Base-by-base conservation (phyloP, 2,888 invertebrate genomes). In the Masnerella sp. region DNA sequence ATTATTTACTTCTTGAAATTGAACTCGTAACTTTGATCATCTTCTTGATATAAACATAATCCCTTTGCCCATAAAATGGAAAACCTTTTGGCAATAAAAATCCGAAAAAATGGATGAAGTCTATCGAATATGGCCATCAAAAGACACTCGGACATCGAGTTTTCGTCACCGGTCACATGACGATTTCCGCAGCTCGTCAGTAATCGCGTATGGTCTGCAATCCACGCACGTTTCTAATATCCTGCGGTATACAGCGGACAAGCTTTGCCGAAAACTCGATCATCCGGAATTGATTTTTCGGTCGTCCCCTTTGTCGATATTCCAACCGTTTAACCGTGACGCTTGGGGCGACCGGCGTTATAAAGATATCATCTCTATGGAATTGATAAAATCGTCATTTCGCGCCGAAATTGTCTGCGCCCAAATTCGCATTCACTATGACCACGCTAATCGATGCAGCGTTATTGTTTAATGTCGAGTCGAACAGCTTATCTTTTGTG, bases 211-310 rank as follows among this genome's bases (percentile, higher is more conserved):
- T 43, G 52, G 68, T 79, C 78, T 75, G 79, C 79, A 83, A 81
- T 77, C 83, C 74, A 78, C 64, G 79, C 83, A 83, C 83, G 83
- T 83, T 83, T 83, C 83, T 83, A 83, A 84, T 84, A 84, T 83
- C 82, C 80, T 78, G 76, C 45, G 62, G 74, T 52, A 58, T 47
- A 51, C 54, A 61, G 42, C 59, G 58, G 71, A 52, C 58, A 51
- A 54, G 59, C 56, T 52, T 51, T 17, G 38, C 67, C 70, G 59
- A 72, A 62, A 74, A 73, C 62, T 74, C 62, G 61, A 73, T 75
- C 52, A 68, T 64, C 49, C 17, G 34, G 43, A 73, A 73, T 73
- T 68, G 68, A 56, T 64, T 73, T 59, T 69, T 71, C 32, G 34
- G 12, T n/a, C 34, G 40, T 47, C 42, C 56, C 18, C 40, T 62